Evolutionary conservation across 2,113 vertebrate species (phyloP).

Genomic region (Merops nubicus): DNA sequence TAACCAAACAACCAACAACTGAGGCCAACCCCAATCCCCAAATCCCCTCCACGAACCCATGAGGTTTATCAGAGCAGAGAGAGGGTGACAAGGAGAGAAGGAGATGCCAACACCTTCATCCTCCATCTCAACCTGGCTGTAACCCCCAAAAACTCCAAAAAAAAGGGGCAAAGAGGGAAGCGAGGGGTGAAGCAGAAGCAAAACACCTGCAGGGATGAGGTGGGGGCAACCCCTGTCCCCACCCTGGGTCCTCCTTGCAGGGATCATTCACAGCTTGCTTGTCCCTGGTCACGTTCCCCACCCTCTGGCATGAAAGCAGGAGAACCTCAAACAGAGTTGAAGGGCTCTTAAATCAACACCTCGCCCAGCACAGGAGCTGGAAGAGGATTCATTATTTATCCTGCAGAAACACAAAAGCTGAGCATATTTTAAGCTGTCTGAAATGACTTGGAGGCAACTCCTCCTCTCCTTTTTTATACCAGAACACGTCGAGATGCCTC

Average conservation of each 20-base stretch:
- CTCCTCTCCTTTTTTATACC: neutral
- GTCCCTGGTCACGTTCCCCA: neutral
- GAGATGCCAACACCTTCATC: neutral
- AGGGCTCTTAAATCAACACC: constrained; percentile 59
- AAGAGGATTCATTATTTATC: constrained; percentile 75
- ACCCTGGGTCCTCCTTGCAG: neutral
- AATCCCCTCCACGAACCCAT: no score
- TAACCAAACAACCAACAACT: neutral
- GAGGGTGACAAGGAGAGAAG: neutral
- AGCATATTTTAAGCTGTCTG: constrained; percentile 56
- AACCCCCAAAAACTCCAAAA: neutral
- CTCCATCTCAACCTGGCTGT: neutral
- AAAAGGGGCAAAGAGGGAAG: neutral
- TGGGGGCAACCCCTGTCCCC: neutral
- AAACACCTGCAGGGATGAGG: neutral
- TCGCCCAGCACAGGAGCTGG: constrained; percentile 42
- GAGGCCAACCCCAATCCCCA: neutral
- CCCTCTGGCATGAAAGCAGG: neutral
- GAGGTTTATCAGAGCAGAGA: neutral
- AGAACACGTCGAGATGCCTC: constrained; percentile 19
- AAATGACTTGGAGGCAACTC: constrained; percentile 57
- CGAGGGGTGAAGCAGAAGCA: neutral
- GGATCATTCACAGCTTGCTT: neutral
- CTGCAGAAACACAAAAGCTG: constrained; percentile 65
- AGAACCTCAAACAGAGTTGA: neutral